phyloP scores from a whole-genome alignment of 2,797 vertebrate genomes.

The Rallus crepitans region DNA sequence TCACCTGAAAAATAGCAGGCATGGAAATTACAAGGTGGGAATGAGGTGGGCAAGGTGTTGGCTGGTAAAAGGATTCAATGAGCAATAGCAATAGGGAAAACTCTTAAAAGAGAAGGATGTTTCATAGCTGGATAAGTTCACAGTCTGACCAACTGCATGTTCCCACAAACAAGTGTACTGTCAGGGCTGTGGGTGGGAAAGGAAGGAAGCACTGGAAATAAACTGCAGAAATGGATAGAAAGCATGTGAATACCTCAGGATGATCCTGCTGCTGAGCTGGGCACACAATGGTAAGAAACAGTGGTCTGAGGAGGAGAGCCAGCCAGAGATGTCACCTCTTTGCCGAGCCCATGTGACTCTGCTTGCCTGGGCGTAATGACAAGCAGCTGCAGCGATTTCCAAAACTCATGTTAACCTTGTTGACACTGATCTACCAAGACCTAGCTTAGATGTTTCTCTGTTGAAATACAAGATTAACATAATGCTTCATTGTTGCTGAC shows the following conservation, averaged over 20 bases:
- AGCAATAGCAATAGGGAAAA: background rate
- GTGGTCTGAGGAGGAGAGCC: background rate
- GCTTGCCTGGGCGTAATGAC: background rate
- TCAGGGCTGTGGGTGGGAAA: background rate
- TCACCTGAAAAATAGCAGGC: background rate
- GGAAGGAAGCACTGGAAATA: background rate
- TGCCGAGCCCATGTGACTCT: background rate
- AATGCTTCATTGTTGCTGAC: background rate
- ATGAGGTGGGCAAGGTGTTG: background rate
- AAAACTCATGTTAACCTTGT: background rate
- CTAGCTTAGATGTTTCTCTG: background rate
- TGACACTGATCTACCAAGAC: background rate
- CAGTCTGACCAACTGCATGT: background rate
- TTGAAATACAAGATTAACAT: background rate
- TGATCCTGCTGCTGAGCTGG: background rate
- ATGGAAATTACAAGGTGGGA: background rate
- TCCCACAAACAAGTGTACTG: background rate
- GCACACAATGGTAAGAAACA: background rate
- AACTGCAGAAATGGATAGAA: background rate
- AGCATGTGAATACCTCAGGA: background rate
- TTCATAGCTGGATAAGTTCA: background rate
- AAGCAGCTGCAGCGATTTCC: background rate
- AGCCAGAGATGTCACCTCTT: background rate
- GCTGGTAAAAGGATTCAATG: background rate
- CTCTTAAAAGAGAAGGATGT: background rate